Conservation (phyloP, 2,888 invertebrate genomes). For the Clepsis dumicolana region DNA sequence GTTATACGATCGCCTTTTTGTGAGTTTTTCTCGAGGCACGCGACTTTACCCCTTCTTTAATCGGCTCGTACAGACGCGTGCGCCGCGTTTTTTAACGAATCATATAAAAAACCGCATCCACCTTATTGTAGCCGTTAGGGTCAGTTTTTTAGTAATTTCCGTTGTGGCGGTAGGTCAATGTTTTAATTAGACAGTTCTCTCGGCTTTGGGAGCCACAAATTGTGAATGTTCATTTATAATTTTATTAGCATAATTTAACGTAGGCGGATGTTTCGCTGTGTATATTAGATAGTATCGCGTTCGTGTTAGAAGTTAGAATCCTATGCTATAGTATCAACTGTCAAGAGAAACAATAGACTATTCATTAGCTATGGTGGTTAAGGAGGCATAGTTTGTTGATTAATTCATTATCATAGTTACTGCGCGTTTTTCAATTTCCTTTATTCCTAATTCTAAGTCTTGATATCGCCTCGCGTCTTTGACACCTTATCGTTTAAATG, state of each 20-base stretch:
- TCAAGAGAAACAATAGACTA: slow-evolving; percentile 14
- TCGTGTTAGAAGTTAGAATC: slow-evolving; percentile 23
- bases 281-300: slow-evolving; percentile 65
- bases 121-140: slow-evolving; percentile 82
- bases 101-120: slow-evolving; percentile 78
- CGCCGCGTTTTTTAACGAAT: slow-evolving; percentile 68
- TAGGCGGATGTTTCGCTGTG: slow-evolving; percentile 53
- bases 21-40: slow-evolving; percentile 57
- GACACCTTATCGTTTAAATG: slow-evolving; percentile 6
- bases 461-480: neutral
- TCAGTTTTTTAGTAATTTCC: slow-evolving; percentile 75
- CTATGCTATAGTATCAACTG: slow-evolving; percentile 23
- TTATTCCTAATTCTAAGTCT: neutral
- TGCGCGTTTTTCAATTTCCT: neutral
- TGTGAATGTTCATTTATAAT: slow-evolving; percentile 71
- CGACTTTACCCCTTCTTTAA: slow-evolving; percentile 83
- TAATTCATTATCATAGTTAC: neutral
- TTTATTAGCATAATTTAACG: slow-evolving; percentile 75
- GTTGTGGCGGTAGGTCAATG: slow-evolving; percentile 76
- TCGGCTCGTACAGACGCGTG: slow-evolving; percentile 83
- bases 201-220: slow-evolving; percentile 57
- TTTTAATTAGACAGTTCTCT: slow-evolving; percentile 76
- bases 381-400: neutral
- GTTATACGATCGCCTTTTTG: slow-evolving; percentile 68
- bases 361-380: slow-evolving; percentile 5